Base-by-base conservation (phyloP, 2,888 invertebrate species). In the Panopea generosa region DNA sequence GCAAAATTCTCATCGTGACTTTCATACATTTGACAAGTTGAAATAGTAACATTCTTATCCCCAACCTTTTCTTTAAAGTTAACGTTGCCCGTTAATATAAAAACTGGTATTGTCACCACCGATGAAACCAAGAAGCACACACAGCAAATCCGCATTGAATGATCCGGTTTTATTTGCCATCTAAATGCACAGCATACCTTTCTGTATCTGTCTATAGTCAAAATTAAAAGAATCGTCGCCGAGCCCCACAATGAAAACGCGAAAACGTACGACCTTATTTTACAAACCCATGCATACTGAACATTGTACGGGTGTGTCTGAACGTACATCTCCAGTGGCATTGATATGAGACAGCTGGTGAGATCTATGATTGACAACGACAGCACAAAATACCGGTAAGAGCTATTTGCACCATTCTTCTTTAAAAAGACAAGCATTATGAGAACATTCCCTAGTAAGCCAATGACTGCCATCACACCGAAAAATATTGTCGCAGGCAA, bases 291-390 rank as follows among this genome's bases (percentile, higher is more conserved):
- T 2, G 18, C 60, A 11, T 68, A 27, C 11, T 75, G 24, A 43
- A 72, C 63, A 2, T 49, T 53, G 47, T 80, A 80, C 80, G 76
- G 77, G 49, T 77, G 67, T n/a, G 76, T 26, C 22, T 77, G 73
- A 4, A 63, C 57, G 40, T 67, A 74, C 7, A 77, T 76, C 49
- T 80, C 80, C 0, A 76, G 73, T 0, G 80, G 80, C 16, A 80
- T 52, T 11, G 72, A 65, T 0, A 73, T 77, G 3, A 69, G 14
- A 18, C 76, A 77, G 26, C 76, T 77, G 1, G 73, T 77, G 7
- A 80, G 27, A 38, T 80, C 80, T 22, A 74, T 55, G 0, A 73
- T 26, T 1, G 76, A 73, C 47, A 80, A 33, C 7, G 26, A 49
- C 22, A 77, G 33, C 14, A 77, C 77, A 18, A 77, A 77, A 45